phyloP scores from a whole-genome alignment of 1,140 invertebrate species.

The Hycleus cichorii region DNA sequence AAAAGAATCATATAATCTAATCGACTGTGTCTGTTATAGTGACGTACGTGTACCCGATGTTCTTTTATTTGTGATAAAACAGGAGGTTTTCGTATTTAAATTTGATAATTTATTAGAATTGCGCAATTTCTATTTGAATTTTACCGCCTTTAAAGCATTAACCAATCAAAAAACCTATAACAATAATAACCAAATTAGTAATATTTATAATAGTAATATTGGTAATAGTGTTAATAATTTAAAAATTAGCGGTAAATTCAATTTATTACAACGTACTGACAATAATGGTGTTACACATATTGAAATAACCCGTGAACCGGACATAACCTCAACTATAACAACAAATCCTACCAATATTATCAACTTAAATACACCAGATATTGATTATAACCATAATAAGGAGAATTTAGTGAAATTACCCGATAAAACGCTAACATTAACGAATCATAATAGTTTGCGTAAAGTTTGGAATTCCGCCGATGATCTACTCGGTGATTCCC shows the following conservation, averaged over 20 bases:
- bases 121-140: slow-evolving; percentile 36
- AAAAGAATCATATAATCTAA: slow-evolving; percentile 35
- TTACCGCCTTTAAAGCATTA: slow-evolving; percentile 37
- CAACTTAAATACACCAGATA: slow-evolving; percentile 36
- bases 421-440: neutral
- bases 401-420: neutral
- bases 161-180: slow-evolving; percentile 35
- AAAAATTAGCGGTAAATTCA: slow-evolving; percentile 29
- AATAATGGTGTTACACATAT: slow-evolving; percentile 42
- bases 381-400: slow-evolving; percentile 1
- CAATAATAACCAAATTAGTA: slow-evolving; percentile 1
- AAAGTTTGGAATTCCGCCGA: slow-evolving; percentile 38
- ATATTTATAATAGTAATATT: neutral
- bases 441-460: slow-evolving; percentile 18
- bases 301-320: slow-evolving; percentile 34
- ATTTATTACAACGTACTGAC: slow-evolving; percentile 40
- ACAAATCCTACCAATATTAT: slow-evolving; percentile 30
- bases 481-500: slow-evolving; percentile 29
- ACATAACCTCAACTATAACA: neutral
- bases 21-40: slow-evolving; percentile 40
- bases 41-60: slow-evolving; percentile 37
- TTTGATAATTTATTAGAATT: slow-evolving; percentile 34
- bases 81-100: slow-evolving; percentile 38
- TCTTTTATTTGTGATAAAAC: slow-evolving; percentile 39
- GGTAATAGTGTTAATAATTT: no score